phyloP scores from a whole-genome alignment of 1,140 invertebrate genomes.

The Laupala kohalensis region DNA sequence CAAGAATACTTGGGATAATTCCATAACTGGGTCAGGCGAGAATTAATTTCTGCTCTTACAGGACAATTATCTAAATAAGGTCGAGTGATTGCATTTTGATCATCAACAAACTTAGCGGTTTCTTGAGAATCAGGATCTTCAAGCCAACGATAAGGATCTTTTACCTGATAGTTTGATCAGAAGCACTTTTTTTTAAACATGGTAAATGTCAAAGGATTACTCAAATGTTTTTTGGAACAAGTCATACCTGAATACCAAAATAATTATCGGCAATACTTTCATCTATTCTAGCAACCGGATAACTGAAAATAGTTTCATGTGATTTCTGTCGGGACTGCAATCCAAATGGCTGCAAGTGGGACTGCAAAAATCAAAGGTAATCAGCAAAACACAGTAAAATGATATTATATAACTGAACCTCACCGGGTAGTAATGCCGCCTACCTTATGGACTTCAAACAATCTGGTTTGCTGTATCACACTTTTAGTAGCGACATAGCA shows the following conservation, averaged over 20 bases:
- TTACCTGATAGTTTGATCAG: slow-evolving; percentile 63
- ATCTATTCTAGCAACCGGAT: slow-evolving; percentile 66
- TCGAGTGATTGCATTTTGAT: slow-evolving; percentile 77
- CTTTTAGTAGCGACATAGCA: no score
- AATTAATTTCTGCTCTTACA: slow-evolving; percentile 55
- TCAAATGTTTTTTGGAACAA: not conserved
- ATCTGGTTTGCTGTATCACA: not conserved
- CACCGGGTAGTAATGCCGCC: not conserved
- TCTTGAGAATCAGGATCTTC: slow-evolving; percentile 90
- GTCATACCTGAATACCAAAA: slow-evolving; percentile 64
- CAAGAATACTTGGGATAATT: slow-evolving; percentile 92
- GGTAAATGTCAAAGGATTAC: slow-evolving; percentile 11
- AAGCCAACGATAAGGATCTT: slow-evolving; percentile 91
- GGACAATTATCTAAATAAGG: slow-evolving; percentile 73
- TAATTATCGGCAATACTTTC: slow-evolving; percentile 64
- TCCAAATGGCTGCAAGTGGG: no score
- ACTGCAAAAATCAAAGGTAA: no score
- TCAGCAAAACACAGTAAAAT: not conserved
- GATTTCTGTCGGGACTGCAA: no score
- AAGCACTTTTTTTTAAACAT: slow-evolving; percentile 17
- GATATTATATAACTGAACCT: not conserved
- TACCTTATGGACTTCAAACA: not conserved
- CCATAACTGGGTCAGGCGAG: slow-evolving; percentile 78
- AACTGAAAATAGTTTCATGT: slow-evolving; percentile 33
- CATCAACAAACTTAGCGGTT: slow-evolving; percentile 83